Evolutionary conservation across 2,797 vertebrate species (phyloP), one percentile per base, ranked within the genome.

Genomic region (Emys orbicularis): DNA sequence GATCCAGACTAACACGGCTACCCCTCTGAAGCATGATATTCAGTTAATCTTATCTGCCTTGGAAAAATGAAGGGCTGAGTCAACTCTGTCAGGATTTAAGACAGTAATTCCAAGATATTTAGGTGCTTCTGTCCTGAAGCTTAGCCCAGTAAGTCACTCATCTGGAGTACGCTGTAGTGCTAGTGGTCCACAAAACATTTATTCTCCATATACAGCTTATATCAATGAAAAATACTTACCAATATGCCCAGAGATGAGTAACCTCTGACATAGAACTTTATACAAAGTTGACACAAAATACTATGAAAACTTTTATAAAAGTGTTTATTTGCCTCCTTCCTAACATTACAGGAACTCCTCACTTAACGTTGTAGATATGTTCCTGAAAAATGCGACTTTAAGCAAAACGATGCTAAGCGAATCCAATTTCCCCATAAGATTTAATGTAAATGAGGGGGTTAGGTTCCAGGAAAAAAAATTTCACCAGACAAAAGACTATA

Each of bases 51-150:
- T 68, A n/a, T 44, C 18, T 1, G 0, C 5, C 34, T 54, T 19
- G 18, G 19, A 27, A 6, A 86, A 89, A 81, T 15, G 81, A 89
- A 13, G 34, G 9, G 37, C 8, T 8, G 61, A 61, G n/a, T 34
- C n/a, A 86, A 85, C 0, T 0, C 16, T 31, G 9, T 0, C 0
- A 88, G 25, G 29, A 90, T 6, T 6, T 5, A 68, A 41, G 27
- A 2, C 19, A 29, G 25, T 88, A 82, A 23, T 84, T 5, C 44
- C 74, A 61, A 83, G 85, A 84, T 76, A 12, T 23, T 18, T 10
- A n/a, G 18, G 1, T 18, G 2, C 16, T 92, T 76, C 88, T 50
- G 9, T 56, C 15, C 29, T 1, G 80, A 21, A 86, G 37, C 25
- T 81, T 86, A 76, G 25, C 74, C 4, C 65, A 12, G 2, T 21